Evolutionary conservation across 2,797 vertebrate genomes (phyloP).

Genomic region (Todus mexicanus): DNA sequence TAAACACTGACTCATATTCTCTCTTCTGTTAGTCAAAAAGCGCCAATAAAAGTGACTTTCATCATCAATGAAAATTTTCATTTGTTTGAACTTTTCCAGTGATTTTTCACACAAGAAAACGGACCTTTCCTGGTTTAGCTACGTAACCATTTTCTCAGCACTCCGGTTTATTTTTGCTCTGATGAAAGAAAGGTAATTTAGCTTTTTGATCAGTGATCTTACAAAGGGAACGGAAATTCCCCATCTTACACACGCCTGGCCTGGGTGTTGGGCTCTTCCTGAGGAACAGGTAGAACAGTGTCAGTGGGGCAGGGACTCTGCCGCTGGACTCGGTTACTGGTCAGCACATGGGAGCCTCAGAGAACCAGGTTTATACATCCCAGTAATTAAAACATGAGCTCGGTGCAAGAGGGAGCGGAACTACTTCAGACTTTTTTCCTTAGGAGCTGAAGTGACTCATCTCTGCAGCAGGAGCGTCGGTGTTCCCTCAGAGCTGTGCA

Average conservation of each 20-base stretch:
- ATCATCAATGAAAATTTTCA: background rate
- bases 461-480: background rate
- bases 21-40: background rate
- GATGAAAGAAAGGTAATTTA: background rate
- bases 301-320: background rate
- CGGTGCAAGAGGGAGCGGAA: background rate
- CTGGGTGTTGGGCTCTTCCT: background rate
- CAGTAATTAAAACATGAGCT: accelerated
- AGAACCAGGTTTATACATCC: background rate
- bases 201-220: background rate
- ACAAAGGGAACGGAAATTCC: background rate
- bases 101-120: background rate
- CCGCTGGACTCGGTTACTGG: no score
- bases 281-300: background rate
- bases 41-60: background rate
- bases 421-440: background rate
- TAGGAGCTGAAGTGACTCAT: accelerated
- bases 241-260: accelerated
- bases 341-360: background rate
- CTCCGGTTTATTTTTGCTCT: background rate
- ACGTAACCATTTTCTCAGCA: background rate
- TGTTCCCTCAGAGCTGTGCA: background rate
- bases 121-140: background rate
- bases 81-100: background rate
- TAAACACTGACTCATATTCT: background rate